phyloP scores from a whole-genome alignment of 2,888 invertebrate species.

The Aplocera efformata region DNA sequence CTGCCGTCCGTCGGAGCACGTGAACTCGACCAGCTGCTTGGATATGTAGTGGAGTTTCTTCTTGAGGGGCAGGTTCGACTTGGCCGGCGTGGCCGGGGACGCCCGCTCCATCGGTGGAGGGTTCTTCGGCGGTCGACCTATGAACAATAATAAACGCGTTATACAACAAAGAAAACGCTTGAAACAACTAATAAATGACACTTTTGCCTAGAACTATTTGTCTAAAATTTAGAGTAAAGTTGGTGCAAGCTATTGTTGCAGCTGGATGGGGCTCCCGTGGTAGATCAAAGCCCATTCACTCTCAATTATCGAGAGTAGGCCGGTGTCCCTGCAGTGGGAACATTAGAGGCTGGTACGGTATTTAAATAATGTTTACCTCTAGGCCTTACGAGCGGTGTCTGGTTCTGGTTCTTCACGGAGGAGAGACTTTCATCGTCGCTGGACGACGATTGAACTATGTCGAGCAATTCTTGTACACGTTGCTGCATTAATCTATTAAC shows the following conservation, averaged over 20 bases:
- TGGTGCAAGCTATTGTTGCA: too few species aligned
- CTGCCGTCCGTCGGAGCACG: slow-evolving; percentile 86
- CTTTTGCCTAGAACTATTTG: too few species aligned
- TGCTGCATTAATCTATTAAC: slow-evolving; percentile 83
- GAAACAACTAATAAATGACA: too few species aligned
- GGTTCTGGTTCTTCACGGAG: slow-evolving; percentile 67
- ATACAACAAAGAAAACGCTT: too few species aligned
- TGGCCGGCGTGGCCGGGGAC: slow-evolving; percentile 37
- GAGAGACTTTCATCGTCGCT: slow-evolving; percentile 76
- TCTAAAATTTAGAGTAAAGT: too few species aligned
- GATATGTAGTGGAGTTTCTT: slow-evolving; percentile 91
- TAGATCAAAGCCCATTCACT: too few species aligned
- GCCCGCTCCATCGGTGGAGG: slow-evolving; percentile 39
- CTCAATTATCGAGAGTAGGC: too few species aligned
- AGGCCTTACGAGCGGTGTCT: slow-evolving; percentile 57
- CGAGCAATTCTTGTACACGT: slow-evolving; percentile 87
- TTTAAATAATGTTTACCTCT: slow-evolving; percentile 68
- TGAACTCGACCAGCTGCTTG: slow-evolving; percentile 76
- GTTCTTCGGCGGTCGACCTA: slow-evolving; percentile 70
- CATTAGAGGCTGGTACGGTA: too few species aligned
- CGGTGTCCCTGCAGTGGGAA: too few species aligned
- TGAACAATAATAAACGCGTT: not conserved
- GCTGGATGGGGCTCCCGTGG: too few species aligned
- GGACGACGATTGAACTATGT: slow-evolving; percentile 81
- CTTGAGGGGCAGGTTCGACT: slow-evolving; percentile 83